Conservation (phyloP, 2,888 invertebrate genomes). For the Andrena praecox region DNA sequence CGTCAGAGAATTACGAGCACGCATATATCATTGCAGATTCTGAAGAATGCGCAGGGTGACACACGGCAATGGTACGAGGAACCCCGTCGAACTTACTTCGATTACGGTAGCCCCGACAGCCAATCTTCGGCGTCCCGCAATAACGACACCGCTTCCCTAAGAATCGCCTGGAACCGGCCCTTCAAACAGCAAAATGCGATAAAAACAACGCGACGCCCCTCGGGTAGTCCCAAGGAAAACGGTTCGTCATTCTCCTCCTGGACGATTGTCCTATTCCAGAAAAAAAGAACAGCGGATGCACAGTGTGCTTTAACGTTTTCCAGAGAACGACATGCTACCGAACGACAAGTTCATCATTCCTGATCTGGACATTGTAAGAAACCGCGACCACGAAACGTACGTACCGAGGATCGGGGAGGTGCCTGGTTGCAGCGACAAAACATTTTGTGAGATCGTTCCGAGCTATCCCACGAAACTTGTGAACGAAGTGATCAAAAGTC, state of each 20-base stretch:
- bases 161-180: conserved; percentile 3
- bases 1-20: too few relatives aligned
- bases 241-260: neutral
- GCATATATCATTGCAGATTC: conserved; percentile 4
- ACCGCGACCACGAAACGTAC: neutral
- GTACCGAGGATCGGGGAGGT: neutral
- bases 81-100: neutral
- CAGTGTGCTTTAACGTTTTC: neutral
- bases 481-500: conserved; percentile 46
- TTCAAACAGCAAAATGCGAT: conserved; percentile 1
- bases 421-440: conserved; percentile 23
- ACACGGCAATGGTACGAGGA: neutral
- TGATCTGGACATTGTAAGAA: neutral
- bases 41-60: neutral
- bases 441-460: conserved; percentile 64
- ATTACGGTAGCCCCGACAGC: neutral
- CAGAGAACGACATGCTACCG: neutral
- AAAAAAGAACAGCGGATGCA: neutral
- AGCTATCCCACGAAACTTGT: conserved; percentile 66
- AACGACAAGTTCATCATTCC: conserved; percentile 21
- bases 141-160: neutral
- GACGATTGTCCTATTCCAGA: neutral
- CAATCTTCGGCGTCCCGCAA: neutral
- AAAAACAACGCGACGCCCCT: neutral
- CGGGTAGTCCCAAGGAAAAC: neutral